Evolutionary conservation across 2,797 vertebrate species (phyloP).

Genomic region (Enteromius unitaeniatus): DNA sequence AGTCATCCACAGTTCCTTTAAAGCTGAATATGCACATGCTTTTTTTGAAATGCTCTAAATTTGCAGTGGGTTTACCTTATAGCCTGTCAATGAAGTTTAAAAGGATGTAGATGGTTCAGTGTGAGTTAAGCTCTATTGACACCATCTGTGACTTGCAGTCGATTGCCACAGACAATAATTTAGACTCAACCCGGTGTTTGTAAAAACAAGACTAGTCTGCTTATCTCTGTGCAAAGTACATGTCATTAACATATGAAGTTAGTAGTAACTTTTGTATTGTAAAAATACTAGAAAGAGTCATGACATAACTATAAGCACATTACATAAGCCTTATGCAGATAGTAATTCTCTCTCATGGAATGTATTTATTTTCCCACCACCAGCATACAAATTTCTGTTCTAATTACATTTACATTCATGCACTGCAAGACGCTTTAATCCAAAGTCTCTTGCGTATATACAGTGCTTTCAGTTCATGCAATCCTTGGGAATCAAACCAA

Average conservation of each 20-base stretch:
- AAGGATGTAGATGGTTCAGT: background rate
- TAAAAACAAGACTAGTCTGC: background rate
- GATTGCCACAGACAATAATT: background rate
- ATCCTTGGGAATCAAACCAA: background rate
- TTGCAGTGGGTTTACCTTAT: slow-evolving; percentile 7
- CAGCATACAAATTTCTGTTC: background rate
- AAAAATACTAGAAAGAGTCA: background rate
- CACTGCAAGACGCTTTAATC: background rate
- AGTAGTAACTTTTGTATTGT: too few relatives aligned
- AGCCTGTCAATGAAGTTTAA: slow-evolving; percentile 22
- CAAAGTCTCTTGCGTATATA: background rate
- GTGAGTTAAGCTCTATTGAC: slow-evolving; percentile 11
- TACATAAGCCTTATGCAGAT: background rate
- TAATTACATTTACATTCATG: background rate
- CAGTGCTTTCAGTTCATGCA: background rate
- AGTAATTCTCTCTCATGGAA: background rate
- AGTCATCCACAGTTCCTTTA: background rate
- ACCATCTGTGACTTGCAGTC: background rate
- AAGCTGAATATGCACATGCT: slow-evolving; percentile 12
- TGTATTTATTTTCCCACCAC: background rate
- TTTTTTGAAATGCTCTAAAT: background rate
- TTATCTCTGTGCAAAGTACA: background rate
- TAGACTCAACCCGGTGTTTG: background rate
- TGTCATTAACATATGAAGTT: background rate
- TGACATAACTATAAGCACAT: background rate